These are phyloP conservation scores for Drosophila virilis DNA, from an alignment of 1,140 invertebrate species.

Conservation along the genomic window DNA sequence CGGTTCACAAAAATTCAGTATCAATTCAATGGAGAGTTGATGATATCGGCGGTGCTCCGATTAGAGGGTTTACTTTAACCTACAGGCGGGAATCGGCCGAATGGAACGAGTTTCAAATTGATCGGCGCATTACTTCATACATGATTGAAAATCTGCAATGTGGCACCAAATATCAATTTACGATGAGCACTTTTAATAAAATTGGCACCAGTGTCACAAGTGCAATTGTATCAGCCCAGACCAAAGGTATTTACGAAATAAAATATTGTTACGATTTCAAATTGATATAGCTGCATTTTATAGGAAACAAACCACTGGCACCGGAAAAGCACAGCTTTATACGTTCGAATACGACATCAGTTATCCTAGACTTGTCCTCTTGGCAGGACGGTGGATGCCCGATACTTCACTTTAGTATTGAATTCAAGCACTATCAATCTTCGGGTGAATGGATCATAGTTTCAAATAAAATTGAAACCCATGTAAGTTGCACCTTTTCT, in stretches of 20 bases:
- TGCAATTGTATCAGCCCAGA: constrained; percentile 86
- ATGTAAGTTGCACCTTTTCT: constrained; percentile 58
- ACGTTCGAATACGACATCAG: constrained; percentile 87
- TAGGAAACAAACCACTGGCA: constrained; percentile 85
- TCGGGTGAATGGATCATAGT: constrained; percentile 85
- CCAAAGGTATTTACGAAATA: constrained; percentile 82
- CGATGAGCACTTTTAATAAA: constrained; percentile 89
- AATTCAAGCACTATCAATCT: constrained; percentile 85
- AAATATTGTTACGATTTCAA: constrained; percentile 40
- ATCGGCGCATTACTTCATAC: constrained; percentile 87
- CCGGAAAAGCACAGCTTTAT: constrained; percentile 85
- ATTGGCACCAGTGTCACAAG: constrained; percentile 89
- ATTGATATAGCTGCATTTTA: background rate
- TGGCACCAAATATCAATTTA: constrained; percentile 90
- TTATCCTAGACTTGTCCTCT: constrained; percentile 86
- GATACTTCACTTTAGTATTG: constrained; percentile 87
- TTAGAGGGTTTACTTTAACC: constrained; percentile 88
- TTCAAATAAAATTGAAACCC: constrained; percentile 85
- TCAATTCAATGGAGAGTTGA: constrained; percentile 89
- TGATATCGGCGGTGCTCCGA: constrained; percentile 87
- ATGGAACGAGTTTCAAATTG: constrained; percentile 87
- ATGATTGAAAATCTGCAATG: constrained; percentile 88
- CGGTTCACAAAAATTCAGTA: constrained; percentile 88
- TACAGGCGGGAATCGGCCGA: constrained; percentile 87
- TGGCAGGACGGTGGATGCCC: constrained; percentile 89